A percentile compares a stretch with the other conserved stretches of the same genome.
Conservation (phyloP, 2,797 vertebrate genomes). For the Phoeniculus purpureus region DNA sequence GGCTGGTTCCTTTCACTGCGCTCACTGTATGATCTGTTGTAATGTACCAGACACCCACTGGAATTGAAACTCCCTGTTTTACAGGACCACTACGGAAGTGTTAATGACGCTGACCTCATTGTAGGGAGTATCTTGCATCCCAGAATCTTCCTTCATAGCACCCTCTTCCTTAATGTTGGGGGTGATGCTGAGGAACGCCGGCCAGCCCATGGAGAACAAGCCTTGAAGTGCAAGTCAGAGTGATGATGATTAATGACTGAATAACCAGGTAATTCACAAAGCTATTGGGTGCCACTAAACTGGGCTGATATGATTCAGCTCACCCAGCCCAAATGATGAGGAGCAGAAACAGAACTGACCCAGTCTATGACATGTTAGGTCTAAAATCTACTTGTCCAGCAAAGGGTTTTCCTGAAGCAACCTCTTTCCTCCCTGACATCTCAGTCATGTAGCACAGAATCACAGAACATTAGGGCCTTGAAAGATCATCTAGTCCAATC, state of each 20-base stretch:
- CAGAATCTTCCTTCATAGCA: conserved; percentile 97
- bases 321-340: neutral
- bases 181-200: conserved; percentile 94
- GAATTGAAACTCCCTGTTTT: neutral
- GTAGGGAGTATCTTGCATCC: conserved; percentile 96
- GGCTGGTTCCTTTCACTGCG: neutral
- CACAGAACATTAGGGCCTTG: too few species aligned
- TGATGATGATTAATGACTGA: neutral
- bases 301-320: neutral
- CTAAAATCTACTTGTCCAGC: neutral
- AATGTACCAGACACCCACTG: neutral
- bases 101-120: conserved; percentile 85
- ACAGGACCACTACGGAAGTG: neutral
- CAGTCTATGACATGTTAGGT: neutral
- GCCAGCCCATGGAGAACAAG: conserved; percentile 97
- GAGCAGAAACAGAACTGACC: neutral
- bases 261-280: neutral
- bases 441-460: neutral
- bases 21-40: neutral
- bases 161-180: conserved; percentile 98
- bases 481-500: too few species aligned
- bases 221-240: conserved; percentile 77
- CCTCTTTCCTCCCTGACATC: neutral
- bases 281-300: neutral
- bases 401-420: neutral